phyloP scores from a whole-genome alignment of 2,888 invertebrate species.

The Tolmerus cingulatus region DNA sequence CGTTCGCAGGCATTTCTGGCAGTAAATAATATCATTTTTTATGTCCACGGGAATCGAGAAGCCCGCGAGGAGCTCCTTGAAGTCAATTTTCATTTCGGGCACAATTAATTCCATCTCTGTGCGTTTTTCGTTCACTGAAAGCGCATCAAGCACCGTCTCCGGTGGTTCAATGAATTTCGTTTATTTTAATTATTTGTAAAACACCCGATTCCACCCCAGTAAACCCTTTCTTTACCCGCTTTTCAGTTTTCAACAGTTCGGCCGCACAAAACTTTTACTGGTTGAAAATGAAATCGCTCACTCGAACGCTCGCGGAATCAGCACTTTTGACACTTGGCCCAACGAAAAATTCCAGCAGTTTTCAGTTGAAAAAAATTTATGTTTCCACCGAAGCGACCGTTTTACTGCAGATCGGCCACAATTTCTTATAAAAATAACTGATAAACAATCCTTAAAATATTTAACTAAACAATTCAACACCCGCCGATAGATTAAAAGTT shows the following conservation, averaged over 20 bases:
- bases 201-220: neutral
- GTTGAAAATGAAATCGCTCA: constrained; percentile 12
- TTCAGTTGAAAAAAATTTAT: neutral
- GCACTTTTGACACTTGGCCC: constrained; percentile 46
- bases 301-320: neutral
- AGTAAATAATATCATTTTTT: constrained; percentile 60
- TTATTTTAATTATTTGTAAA: neutral
- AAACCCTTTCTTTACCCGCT: neutral
- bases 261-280: constrained; percentile 6
- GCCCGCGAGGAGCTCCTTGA: neutral
- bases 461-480: neutral
- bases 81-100: constrained; percentile 23
- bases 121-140: neutral
- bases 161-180: neutral
- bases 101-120: constrained; percentile 16
- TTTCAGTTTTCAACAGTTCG: neutral
- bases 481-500: neutral
- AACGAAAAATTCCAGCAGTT: constrained; percentile 45
- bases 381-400: neutral
- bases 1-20: constrained; percentile 58
- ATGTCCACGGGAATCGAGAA: constrained; percentile 55
- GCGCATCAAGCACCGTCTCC: neutral
- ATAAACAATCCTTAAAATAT: neutral
- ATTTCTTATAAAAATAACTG: neutral
- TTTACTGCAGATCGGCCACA: neutral